A percentile compares a stretch with the other conserved stretches of the same genome.
Conservation (phyloP, 2,113 vertebrate species). For the Rhinolophus sinicus region DNA sequence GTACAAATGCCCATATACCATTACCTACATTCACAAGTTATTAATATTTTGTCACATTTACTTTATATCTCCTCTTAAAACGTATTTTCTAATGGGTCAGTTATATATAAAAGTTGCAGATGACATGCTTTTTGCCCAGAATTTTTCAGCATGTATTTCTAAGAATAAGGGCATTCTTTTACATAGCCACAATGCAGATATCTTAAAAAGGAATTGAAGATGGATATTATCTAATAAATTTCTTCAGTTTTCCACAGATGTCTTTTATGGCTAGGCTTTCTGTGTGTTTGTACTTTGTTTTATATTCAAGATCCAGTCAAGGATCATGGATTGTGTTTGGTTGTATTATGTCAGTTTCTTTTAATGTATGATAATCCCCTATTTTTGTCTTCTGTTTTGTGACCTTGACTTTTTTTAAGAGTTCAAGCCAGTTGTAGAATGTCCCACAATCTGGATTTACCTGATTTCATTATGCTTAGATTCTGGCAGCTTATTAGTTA, state of each 20-base stretch:
- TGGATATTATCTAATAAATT: not conserved
- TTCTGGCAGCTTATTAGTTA: not conserved
- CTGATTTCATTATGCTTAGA: constrained; percentile 31
- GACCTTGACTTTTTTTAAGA: constrained; percentile 15
- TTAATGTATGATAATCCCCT: not conserved
- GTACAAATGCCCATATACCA: not conserved
- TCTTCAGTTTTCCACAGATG: not conserved
- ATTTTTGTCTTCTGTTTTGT: not conserved
- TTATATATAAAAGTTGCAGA: not conserved
- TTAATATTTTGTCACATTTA: not conserved
- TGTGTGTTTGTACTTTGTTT: not conserved
- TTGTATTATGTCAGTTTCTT: constrained; percentile 33
- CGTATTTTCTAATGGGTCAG: not conserved
- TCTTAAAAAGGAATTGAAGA: not conserved
- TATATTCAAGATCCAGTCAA: not conserved
- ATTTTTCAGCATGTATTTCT: constrained; percentile 37
- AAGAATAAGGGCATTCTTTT: not conserved
- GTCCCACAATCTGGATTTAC: not conserved
- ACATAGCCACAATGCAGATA: not conserved
- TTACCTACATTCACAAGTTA: not conserved
- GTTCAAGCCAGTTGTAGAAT: not conserved
- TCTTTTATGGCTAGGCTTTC: not conserved
- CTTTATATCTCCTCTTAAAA: not conserved
- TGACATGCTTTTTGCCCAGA: not conserved
- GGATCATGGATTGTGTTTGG: not conserved